phyloP scores from a whole-genome alignment of 2,888 invertebrate genomes.

The Helicoverpa assulta region DNA sequence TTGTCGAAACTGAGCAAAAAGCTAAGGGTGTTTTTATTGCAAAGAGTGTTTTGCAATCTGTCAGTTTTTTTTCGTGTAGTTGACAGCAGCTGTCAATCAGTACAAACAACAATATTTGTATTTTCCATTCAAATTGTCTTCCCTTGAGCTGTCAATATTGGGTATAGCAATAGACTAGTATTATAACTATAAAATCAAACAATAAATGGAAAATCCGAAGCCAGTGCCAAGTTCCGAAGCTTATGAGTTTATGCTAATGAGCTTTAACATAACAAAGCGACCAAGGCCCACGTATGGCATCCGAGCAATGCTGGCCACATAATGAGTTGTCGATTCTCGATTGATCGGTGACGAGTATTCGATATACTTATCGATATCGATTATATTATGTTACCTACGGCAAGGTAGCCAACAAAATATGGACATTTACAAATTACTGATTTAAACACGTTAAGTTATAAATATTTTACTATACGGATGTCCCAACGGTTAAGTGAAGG shows the following conservation, averaged over 20 bases:
- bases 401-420: neutral
- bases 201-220: neutral
- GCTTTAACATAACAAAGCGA: conserved; percentile 27
- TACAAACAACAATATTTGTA: no score
- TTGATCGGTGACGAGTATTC: conserved; percentile 14
- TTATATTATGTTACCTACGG: neutral
- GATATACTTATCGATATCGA: neutral
- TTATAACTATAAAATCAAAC: neutral
- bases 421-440: neutral
- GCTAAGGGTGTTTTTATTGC: no score
- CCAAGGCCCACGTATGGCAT: conserved; percentile 46
- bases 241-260: conserved; percentile 33
- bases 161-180: no score
- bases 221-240: conserved; percentile 1
- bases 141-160: no score
- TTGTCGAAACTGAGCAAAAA: no score
- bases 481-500: neutral
- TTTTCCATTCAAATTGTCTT: no score
- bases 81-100: no score
- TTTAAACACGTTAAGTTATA: neutral
- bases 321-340: conserved; percentile 28
- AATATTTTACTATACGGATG: neutral
- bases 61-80: no score
- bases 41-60: no score
- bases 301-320: conserved; percentile 22